Percentiles rank a stretch among this genome's conserved stretches.
Conservation (phyloP, 1,140 invertebrate genomes). For the Drosophila nasuta region DNA sequence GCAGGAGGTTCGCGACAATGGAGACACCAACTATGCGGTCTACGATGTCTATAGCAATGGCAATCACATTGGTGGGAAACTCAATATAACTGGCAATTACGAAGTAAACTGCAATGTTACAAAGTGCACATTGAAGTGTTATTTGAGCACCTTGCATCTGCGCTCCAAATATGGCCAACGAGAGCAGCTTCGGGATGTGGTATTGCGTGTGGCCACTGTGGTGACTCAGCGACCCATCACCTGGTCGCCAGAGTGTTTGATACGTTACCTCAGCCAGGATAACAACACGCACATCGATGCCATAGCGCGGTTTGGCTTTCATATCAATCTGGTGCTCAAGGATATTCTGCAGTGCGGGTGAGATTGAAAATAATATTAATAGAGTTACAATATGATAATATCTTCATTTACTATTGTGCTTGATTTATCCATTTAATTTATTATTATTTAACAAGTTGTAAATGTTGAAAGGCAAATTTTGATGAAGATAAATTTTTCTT, state of each 20-base stretch:
- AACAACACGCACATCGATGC: slow-evolving; percentile 65
- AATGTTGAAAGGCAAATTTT: no score
- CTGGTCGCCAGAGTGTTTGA: slow-evolving; percentile 41
- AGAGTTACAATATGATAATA: no score
- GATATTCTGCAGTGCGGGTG: slow-evolving; percentile 64
- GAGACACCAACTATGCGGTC: slow-evolving; percentile 16
- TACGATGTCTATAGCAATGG: slow-evolving; percentile 83
- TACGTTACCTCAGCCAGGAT: slow-evolving; percentile 43
- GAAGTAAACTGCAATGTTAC: slow-evolving; percentile 46
- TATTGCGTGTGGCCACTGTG: slow-evolving; percentile 72
- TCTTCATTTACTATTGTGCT: no score
- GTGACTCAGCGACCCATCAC: slow-evolving; percentile 56
- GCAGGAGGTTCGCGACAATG: background rate
- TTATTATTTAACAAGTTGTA: no score
- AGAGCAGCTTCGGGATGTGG: slow-evolving; percentile 63
- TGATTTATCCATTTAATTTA: no score
- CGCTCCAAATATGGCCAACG: slow-evolving; percentile 65
- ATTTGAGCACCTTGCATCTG: slow-evolving; percentile 58
- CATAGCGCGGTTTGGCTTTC: slow-evolving; percentile 67
- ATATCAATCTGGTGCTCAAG: slow-evolving; percentile 44
- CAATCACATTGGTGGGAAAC: slow-evolving; percentile 62
- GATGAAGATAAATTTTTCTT: no score
- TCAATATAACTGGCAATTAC: slow-evolving; percentile 71
- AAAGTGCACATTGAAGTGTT: slow-evolving; percentile 36
- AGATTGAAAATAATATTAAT: background rate